Percentiles rank a stretch among this genome's conserved stretches.
These are phyloP conservation scores for Dicerorhinus sumatrensis DNA, from an alignment of 2,113 vertebrate species.

Conservation along the genomic window DNA sequence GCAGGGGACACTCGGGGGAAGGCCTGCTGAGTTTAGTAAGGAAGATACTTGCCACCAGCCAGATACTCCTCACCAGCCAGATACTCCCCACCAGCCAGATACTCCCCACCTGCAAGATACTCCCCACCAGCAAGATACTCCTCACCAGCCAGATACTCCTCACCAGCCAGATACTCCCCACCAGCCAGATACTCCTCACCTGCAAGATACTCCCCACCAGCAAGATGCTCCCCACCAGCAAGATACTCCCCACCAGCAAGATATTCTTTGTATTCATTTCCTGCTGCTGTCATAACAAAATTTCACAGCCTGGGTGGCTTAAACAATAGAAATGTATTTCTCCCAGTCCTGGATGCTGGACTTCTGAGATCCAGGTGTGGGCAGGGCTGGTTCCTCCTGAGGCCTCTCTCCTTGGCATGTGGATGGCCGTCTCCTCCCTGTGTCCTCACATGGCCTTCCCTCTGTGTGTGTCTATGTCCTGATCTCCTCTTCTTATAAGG, in stretches of 20 bases:
- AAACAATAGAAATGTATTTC: neutral
- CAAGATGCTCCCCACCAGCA: too few species aligned
- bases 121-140: too few species aligned
- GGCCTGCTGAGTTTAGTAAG: neutral
- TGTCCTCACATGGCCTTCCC: neutral
- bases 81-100: neutral
- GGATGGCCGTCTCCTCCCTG: fast-evolving
- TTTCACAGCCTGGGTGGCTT: neutral
- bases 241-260: too few species aligned
- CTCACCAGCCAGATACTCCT: too few species aligned
- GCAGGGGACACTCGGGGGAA: neutral
- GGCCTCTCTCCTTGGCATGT: neutral
- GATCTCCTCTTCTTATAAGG: neutral
- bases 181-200: too few species aligned
- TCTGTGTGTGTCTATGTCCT: neutral
- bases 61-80: neutral
- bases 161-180: too few species aligned
- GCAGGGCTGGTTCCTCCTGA: neutral
- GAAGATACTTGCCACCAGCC: neutral
- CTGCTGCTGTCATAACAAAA: too few species aligned
- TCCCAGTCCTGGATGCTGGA: neutral
- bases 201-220: too few species aligned
- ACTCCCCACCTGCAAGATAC: neutral
- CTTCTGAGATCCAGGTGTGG: neutral
- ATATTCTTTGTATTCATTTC: neutral